phyloP scores from a whole-genome alignment of 1,140 invertebrate species.

The Sminthurides bifidus region DNA sequence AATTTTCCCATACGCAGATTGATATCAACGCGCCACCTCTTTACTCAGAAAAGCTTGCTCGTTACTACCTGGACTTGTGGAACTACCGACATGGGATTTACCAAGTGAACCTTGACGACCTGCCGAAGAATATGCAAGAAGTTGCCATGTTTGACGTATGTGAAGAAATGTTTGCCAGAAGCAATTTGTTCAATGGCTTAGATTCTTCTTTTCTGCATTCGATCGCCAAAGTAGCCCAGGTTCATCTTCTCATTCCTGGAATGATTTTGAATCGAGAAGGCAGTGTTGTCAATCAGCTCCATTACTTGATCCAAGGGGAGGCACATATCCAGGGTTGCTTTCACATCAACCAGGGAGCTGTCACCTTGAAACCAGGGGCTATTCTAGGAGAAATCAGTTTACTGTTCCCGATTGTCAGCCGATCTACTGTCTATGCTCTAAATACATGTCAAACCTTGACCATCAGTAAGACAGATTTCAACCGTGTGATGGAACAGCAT shows the following conservation, averaged over 20 bases:
- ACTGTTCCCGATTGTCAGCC: conserved; percentile 5
- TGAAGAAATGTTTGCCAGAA: conserved; percentile 13
- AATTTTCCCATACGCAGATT: conserved; percentile 1
- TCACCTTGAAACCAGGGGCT: conserved; percentile 5
- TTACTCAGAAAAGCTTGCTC: conserved; percentile 4
- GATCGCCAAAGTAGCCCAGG: conserved; percentile 1
- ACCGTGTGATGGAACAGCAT: neutral
- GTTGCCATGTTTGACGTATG: conserved; percentile 14
- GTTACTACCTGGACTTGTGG: conserved; percentile 12
- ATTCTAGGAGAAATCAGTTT: conserved; percentile 14
- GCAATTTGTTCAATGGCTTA: conserved; percentile 4
- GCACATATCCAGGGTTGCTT: conserved; percentile 2
- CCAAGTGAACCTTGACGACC: neutral
- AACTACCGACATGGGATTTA: conserved; percentile 7
- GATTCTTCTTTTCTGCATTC: conserved; percentile 7
- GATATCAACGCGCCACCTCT: neutral
- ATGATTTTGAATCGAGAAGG: conserved; percentile 9
- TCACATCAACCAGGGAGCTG: neutral
- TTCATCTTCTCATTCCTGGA: conserved; percentile 8
- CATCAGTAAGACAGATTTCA: neutral
- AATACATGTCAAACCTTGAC: conserved; percentile 1
- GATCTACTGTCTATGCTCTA: conserved; percentile 1
- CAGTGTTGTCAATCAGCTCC: neutral
- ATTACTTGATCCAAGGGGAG: conserved; percentile 16
- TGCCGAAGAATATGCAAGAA: conserved; percentile 6